These are phyloP conservation scores for Scomberomorus guttatus DNA, from an alignment of 2,797 vertebrate species.

Conservation along the genomic window DNA sequence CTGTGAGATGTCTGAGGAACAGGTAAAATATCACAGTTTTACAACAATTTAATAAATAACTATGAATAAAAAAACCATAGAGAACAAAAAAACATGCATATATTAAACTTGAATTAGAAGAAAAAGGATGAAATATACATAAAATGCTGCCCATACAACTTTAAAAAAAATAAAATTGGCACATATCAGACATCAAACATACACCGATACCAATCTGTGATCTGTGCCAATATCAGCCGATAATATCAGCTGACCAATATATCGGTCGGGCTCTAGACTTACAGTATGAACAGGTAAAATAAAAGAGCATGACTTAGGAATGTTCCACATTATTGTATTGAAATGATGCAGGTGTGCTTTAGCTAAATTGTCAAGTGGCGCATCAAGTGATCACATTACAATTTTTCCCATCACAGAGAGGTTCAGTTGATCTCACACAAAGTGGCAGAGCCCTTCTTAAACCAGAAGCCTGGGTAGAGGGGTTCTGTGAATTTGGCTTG, in stretches of 20 bases:
- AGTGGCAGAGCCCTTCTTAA: constrained; percentile 46
- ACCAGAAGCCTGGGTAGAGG: constrained; percentile 58
- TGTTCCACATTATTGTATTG: too few species aligned
- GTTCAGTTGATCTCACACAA: constrained; percentile 44
- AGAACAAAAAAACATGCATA: too few species aligned
- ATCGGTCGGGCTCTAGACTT: neutral
- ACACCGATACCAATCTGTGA: too few species aligned
- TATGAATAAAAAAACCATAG: too few species aligned
- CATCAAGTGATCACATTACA: neutral
- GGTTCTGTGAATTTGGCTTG: constrained; percentile 39
- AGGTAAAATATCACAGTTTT: neutral
- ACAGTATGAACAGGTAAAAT: neutral
- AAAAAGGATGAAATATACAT: too few species aligned
- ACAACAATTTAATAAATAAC: too few species aligned
- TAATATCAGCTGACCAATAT: too few species aligned
- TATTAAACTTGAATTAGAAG: too few species aligned
- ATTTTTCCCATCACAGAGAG: neutral
- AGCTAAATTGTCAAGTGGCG: neutral
- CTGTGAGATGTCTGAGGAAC: neutral
- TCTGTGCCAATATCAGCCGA: too few species aligned
- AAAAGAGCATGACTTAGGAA: neutral
- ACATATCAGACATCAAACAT: too few species aligned
- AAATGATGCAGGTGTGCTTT: neutral
- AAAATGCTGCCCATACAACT: too few species aligned
- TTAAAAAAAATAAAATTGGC: too few species aligned